Evolutionary conservation across 2,888 invertebrate species (phyloP).

Genomic region (Parnassius apollo): DNA sequence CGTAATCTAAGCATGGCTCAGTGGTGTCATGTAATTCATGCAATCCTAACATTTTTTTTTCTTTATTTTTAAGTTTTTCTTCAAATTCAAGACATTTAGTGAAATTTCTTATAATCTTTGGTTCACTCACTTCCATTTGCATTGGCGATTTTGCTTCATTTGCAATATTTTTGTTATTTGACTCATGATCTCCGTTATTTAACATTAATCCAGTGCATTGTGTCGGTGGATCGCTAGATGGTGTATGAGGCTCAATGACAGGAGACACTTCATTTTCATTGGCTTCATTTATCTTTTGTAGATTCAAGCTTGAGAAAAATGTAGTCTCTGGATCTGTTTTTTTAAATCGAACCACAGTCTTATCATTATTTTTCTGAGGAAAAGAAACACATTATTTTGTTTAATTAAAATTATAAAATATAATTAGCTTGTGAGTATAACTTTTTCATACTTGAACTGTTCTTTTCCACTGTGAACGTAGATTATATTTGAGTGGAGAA

Average conservation of each 20-base stretch:
- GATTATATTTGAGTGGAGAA: slow-evolving; percentile 31
- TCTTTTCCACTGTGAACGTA: slow-evolving; percentile 33
- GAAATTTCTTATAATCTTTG: slow-evolving; percentile 49
- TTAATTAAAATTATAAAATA: not conserved
- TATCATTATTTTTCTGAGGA: not conserved
- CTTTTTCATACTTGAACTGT: slow-evolving; percentile 29
- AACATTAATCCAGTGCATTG: not conserved
- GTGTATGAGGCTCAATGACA: not conserved
- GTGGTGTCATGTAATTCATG: slow-evolving; percentile 14
- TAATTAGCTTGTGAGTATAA: not conserved
- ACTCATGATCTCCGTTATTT: not conserved
- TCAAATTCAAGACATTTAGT: slow-evolving; percentile 43
- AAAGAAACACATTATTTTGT: not conserved
- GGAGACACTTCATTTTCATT: slow-evolving; percentile 1
- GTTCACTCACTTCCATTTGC: slow-evolving; percentile 27
- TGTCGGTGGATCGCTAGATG: not conserved
- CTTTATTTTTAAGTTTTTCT: slow-evolving; percentile 35
- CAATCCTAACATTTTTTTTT: slow-evolving; percentile 5
- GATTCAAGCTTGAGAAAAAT: slow-evolving; percentile 28
- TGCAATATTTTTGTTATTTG: not conserved
- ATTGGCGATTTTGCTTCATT: not conserved
- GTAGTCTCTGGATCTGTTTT: not conserved
- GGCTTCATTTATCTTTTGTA: slow-evolving; percentile 29
- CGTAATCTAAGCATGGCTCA: slow-evolving; percentile 20
- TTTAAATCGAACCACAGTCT: not conserved